A percentile compares a stretch with the other conserved stretches of the same genome.
Evolutionary conservation across 2,113 vertebrate species (phyloP).

Genomic region (Raja brachyura): DNA sequence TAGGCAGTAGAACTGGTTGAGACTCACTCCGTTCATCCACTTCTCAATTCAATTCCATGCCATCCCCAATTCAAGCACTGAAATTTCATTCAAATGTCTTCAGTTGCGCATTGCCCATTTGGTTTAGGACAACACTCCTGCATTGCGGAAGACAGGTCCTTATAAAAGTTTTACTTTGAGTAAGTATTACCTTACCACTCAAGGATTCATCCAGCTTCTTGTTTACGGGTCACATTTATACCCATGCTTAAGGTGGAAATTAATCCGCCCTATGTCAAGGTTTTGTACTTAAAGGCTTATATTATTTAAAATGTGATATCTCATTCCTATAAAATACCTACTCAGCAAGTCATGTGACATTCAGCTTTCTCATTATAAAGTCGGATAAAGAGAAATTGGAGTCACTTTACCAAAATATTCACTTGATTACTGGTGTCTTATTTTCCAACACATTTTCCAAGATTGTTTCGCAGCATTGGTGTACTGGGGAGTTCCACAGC

Average conservation of each 20-base stretch:
- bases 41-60: slow-evolving; percentile 47
- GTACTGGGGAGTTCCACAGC: background rate
- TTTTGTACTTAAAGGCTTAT: background rate
- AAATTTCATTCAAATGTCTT: background rate
- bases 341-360: background rate
- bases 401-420: background rate
- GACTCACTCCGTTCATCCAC: slow-evolving; percentile 59
- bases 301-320: background rate
- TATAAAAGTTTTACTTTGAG: slow-evolving; percentile 32
- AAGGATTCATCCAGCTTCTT: background rate
- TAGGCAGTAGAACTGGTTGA: slow-evolving; percentile 69
- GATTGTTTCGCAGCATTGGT: background rate
- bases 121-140: background rate
- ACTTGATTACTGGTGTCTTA: background rate
- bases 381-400: background rate
- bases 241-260: background rate
- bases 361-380: background rate
- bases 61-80: background rate
- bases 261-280: background rate
- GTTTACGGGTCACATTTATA: background rate
- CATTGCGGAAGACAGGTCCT: background rate
- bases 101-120: background rate
- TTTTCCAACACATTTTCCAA: background rate
- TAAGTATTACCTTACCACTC: slow-evolving; percentile 16
- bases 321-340: background rate